phyloP scores from a whole-genome alignment of 2,888 invertebrate genomes.

The Baccha elongata region DNA sequence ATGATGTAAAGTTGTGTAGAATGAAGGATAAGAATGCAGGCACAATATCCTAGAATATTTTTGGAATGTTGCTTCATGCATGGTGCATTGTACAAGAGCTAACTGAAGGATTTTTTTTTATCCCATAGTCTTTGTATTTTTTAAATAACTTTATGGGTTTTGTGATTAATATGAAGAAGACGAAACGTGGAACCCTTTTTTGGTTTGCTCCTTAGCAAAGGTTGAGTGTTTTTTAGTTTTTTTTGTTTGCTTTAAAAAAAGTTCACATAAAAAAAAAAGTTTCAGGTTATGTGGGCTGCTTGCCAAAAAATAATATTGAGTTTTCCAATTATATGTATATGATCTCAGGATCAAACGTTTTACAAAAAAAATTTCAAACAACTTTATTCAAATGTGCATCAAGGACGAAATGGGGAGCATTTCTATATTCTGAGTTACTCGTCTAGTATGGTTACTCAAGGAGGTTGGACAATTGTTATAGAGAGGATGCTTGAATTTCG shows the following conservation, averaged over 20 bases:
- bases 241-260: conserved; percentile 21
- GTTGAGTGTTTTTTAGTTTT: no score
- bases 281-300: conserved; percentile 64
- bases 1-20: conserved; percentile 21
- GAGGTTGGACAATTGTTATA: background rate
- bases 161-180: conserved; percentile 70
- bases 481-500: conserved; percentile 1
- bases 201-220: background rate
- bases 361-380: conserved; percentile 54
- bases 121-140: conserved; percentile 22
- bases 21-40: conserved; percentile 67
- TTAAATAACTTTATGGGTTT: conserved; percentile 65
- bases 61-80: conserved; percentile 63
- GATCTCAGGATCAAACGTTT: conserved; percentile 66
- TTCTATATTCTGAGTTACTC: no score
- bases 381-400: conserved; percentile 60
- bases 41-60: conserved; percentile 67
- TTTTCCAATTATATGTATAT: conserved; percentile 66
- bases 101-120: conserved; percentile 5
- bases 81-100: conserved; percentile 18
- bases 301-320: conserved; percentile 71
- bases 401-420: background rate
- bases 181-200: conserved; percentile 21
- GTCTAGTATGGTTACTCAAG: no score
- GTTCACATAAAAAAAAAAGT: conserved; percentile 38